phyloP scores from a whole-genome alignment of 2,888 invertebrate genomes.

The Sminthurides aquaticus region DNA sequence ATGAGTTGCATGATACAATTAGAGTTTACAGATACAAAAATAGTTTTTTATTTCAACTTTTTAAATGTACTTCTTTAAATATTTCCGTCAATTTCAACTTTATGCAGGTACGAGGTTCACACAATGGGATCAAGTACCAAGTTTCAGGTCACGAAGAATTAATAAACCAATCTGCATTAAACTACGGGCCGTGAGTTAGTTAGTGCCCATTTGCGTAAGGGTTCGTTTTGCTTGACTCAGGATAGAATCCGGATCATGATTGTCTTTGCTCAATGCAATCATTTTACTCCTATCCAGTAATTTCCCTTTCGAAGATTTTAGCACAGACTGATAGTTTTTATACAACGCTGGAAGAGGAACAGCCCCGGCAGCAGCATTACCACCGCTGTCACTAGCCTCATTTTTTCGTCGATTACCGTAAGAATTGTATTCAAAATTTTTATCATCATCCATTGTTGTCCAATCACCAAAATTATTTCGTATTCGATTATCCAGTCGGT shows the following conservation, averaged over 20 bases:
- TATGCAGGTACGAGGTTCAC: no score
- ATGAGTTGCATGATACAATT: not conserved
- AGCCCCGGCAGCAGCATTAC: not conserved
- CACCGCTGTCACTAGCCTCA: not conserved
- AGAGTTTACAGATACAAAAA: not conserved
- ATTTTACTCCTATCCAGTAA: constrained; percentile 25
- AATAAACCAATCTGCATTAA: no score
- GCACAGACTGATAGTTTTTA: constrained; percentile 15
- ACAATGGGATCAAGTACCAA: no score
- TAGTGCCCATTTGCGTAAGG: constrained; percentile 26
- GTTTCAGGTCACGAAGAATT: no score
- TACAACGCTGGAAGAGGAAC: constrained; percentile 31
- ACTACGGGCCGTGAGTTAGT: no score
- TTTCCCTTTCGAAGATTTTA: constrained; percentile 18
- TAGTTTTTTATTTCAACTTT: no score
- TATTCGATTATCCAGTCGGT: constrained; percentile 32
- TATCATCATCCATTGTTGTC: constrained; percentile 29
- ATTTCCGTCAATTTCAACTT: no score
- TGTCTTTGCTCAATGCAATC: constrained; percentile 35
- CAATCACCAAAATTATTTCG: constrained; percentile 38
- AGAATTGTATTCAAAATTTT: constrained; percentile 14
- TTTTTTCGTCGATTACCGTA: not conserved
- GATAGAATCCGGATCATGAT: constrained; percentile 40
- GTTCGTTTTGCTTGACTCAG: constrained; percentile 40
- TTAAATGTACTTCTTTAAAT: no score